Conservation (phyloP, 2,797 vertebrate genomes). For the Mus spretus region DNA sequence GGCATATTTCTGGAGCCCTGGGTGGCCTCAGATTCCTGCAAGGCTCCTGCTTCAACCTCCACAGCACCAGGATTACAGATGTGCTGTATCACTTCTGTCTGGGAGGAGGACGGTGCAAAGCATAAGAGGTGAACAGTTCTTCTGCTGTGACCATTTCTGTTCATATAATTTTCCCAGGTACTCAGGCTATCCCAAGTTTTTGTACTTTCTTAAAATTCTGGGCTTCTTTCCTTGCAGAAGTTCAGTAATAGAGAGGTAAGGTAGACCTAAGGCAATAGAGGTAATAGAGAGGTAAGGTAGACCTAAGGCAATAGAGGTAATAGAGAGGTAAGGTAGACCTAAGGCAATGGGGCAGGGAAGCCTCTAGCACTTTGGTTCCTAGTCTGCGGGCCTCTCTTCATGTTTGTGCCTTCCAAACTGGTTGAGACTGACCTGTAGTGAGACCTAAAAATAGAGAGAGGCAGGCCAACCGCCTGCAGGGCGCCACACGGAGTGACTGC, state of each 20-base stretch:
- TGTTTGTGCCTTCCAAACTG: background rate
- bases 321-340: background rate
- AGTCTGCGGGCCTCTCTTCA: background rate
- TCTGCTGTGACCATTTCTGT: background rate
- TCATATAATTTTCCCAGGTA: background rate
- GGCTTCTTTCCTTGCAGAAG: background rate
- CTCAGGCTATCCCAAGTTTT: background rate
- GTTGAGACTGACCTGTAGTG: background rate
- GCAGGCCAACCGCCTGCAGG: background rate
- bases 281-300: background rate
- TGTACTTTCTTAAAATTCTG: background rate
- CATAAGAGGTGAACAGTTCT: slow-evolving; percentile 23
- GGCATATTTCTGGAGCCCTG: background rate
- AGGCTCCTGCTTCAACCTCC: background rate
- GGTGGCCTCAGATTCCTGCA: background rate
- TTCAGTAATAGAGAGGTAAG: background rate
- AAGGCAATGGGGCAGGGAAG: background rate
- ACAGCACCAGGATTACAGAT: too few species aligned
- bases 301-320: background rate
- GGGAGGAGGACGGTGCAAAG: background rate
- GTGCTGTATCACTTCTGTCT: too few species aligned
- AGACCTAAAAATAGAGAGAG: background rate
- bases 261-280: background rate
- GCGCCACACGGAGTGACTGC: background rate
- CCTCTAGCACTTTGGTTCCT: background rate